Evolutionary conservation across 37 sponge, comb jelly and placozoan genomes (phyloP).

Genomic region (Halichondria panicea): DNA sequence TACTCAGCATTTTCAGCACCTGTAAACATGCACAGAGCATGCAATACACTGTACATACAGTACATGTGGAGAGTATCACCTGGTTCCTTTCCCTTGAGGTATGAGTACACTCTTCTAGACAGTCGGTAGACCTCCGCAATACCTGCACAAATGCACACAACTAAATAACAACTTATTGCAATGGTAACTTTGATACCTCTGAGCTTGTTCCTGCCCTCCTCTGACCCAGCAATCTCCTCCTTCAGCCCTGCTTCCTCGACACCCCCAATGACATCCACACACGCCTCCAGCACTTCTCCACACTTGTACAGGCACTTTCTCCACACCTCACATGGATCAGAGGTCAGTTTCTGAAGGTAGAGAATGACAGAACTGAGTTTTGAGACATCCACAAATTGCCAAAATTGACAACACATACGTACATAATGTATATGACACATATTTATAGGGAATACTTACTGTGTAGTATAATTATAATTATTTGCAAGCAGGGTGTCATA

Average conservation of each 20-base stretch:
- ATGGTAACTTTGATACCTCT: slow-evolving; percentile 7
- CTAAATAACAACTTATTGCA: neutral
- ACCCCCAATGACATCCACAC: slow-evolving; percentile 6
- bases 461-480: too few relatives aligned
- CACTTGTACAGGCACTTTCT: slow-evolving; percentile 26
- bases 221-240: slow-evolving; percentile 17
- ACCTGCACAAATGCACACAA: slow-evolving; percentile 10
- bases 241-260: slow-evolving; percentile 19
- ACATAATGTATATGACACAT: too few relatives aligned
- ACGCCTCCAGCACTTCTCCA: slow-evolving; percentile 13
- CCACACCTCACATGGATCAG: slow-evolving; percentile 26
- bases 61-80: neutral
- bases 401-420: too few relatives aligned
- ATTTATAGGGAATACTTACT: too few relatives aligned
- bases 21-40: neutral
- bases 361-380: too few relatives aligned
- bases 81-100: neutral
- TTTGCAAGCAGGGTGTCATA: too few relatives aligned
- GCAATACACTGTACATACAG: neutral
- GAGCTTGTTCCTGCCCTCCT: slow-evolving; percentile 32
- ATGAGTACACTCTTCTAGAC: slow-evolving; percentile 10
- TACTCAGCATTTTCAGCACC: neutral
- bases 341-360: neutral
- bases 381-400: too few relatives aligned
- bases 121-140: slow-evolving; percentile 45